Evolutionary conservation across 2,113 vertebrate genomes (phyloP), one percentile per base, ranked within the genome.

Genomic region (Strigops habroptila): DNA sequence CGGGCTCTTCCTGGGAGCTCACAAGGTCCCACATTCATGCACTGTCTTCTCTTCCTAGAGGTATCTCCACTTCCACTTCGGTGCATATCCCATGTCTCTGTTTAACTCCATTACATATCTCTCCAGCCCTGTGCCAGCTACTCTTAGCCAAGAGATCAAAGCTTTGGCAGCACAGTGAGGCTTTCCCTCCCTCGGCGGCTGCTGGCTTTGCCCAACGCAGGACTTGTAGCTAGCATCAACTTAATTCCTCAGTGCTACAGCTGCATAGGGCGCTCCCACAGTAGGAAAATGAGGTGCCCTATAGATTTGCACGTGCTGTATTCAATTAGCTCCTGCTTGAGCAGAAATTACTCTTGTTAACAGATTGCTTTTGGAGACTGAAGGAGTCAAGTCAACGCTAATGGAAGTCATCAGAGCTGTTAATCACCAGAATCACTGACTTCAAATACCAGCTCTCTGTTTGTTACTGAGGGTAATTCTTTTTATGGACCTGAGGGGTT

Each of bases 311-410:
- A 76, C 0, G 1, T 5, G 15, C 59, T 88, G 33, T 28, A 81
- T 93, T 94, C 78, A 88, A 90, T 96, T 93, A 91, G 46, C 75
- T 95, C 91, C 81, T 37, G 70, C 81, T 86, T 80, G 67, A 53
- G 33, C 53, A 90, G 73, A 82, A 84, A 92, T 95, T 90, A 52
- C 75, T 94, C 84, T 94, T 94, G 86, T 83, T 97, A 94, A 92
- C 18, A 2, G 63, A 68, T 94, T 95, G 84, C 86, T 86, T 49
- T 44, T 90, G 71, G 86, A 84, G 75, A 30, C 49, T 62, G 83
- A 73, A 88, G 89, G 59, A 97, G 86, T 91, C 67, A 77, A 95
- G 87, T 93, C 90, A 74, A 51, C 0, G 1, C 73, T 95, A 85
- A 92, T 90, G 67, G 91, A 86, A 94, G 39, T 71, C 93, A 77